phyloP scores from a whole-genome alignment of 2,113 vertebrate genomes.

The Notothenia rossii region DNA sequence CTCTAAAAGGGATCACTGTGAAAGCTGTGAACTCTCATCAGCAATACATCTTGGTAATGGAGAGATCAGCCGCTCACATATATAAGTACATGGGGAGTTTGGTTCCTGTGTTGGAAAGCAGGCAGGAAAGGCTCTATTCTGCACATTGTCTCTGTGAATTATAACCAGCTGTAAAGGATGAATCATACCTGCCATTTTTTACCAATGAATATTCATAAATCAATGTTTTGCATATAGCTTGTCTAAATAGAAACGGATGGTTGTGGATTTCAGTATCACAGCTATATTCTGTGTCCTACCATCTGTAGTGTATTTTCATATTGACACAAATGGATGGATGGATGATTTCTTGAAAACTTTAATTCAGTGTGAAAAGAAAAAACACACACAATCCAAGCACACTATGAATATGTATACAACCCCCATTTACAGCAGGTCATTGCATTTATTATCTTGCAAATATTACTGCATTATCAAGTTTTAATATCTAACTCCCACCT shows the following conservation, averaged over 20 bases:
- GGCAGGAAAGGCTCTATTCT: slow-evolving; percentile 57
- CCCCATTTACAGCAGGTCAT: slow-evolving; percentile 1
- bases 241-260: slow-evolving; percentile 47
- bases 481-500: slow-evolving; percentile 39
- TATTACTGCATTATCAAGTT: slow-evolving; percentile 53
- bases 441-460: slow-evolving; percentile 26
- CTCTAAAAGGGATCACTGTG: slow-evolving; percentile 29
- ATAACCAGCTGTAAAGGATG: slow-evolving; percentile 76
- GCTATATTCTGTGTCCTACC: slow-evolving; percentile 53
- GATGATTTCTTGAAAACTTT: slow-evolving; percentile 36
- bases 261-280: slow-evolving; percentile 43
- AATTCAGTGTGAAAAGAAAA: slow-evolving; percentile 64
- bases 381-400: slow-evolving; percentile 23
- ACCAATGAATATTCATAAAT: slow-evolving; percentile 76
- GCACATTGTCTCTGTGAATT: slow-evolving; percentile 65
- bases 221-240: slow-evolving; percentile 69
- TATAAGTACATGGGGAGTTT: slow-evolving; percentile 15
- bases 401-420: slow-evolving; percentile 37
- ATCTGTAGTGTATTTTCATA: slow-evolving; percentile 60
- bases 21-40: slow-evolving; percentile 67
- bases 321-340: slow-evolving; percentile 35
- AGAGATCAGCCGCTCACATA: slow-evolving; percentile 57
- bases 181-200: slow-evolving; percentile 74
- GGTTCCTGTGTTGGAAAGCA: slow-evolving; percentile 52
- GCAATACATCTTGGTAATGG: slow-evolving; percentile 39